Conservation (phyloP, 2,113 vertebrate genomes). For the Otolemur garnettii region DNA sequence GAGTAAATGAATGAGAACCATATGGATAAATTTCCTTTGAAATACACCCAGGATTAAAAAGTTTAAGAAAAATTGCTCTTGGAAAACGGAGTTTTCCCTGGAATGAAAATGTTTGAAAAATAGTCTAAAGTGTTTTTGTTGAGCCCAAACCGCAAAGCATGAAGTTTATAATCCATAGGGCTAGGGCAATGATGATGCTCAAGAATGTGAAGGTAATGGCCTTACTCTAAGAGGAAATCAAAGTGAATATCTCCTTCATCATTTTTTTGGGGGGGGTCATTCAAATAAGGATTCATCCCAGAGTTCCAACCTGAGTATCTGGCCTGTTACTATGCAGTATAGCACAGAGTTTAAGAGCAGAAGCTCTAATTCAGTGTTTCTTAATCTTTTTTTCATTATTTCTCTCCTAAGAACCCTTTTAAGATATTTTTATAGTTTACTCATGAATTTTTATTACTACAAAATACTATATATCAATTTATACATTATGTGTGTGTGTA, state of each 20-base stretch:
- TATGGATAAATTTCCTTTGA: slow-evolving; percentile 81
- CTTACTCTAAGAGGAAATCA: background rate
- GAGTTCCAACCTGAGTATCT: background rate
- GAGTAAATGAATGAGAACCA: slow-evolving; percentile 82
- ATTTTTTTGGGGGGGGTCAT: background rate
- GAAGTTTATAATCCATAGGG: background rate
- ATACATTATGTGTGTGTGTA: background rate
- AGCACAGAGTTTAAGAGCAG: rapidly evolving
- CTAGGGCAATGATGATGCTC: background rate
- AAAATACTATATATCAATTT: background rate
- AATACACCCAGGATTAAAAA: slow-evolving; percentile 77
- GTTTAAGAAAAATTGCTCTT: slow-evolving; percentile 79
- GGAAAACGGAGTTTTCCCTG: slow-evolving; percentile 68
- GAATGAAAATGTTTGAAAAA: slow-evolving; percentile 70
- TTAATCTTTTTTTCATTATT: background rate
- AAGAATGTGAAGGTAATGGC: background rate
- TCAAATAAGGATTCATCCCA: background rate
- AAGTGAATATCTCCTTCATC: background rate
- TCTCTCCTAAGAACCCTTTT: background rate
- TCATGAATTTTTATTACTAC: background rate
- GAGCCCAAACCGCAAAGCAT: background rate
- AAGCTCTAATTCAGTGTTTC: background rate
- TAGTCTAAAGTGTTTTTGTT: slow-evolving; percentile 56
- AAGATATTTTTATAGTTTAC: background rate
- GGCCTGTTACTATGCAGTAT: background rate